Evolutionary conservation across 2,113 vertebrate species (phyloP).

Genomic region (Carassius gibelio): DNA sequence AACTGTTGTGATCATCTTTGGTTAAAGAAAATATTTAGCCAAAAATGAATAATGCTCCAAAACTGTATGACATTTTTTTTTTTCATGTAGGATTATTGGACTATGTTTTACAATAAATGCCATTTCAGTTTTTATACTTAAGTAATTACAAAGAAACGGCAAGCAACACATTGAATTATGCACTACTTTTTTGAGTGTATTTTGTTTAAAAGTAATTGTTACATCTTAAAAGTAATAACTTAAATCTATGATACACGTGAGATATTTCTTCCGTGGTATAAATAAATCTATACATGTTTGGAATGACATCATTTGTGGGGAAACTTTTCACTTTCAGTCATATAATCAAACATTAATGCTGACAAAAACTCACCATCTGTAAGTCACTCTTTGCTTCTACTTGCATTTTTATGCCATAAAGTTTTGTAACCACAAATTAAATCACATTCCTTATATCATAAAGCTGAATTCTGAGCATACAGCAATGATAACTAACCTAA

Average conservation of each 20-base stretch:
- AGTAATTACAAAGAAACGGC: too few relatives aligned
- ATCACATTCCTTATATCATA: too few relatives aligned
- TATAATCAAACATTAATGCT: not conserved
- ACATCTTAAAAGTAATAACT: too few relatives aligned
- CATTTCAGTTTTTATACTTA: too few relatives aligned
- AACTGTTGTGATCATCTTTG: not conserved
- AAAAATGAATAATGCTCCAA: not conserved
- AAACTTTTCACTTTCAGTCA: not conserved
- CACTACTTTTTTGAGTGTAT: too few relatives aligned
- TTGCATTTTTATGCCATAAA: slow-evolving; percentile 24
- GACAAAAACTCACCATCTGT: slow-evolving; percentile 45
- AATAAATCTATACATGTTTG: not conserved
- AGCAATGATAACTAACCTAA: too few relatives aligned
- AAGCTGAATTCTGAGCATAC: too few relatives aligned
- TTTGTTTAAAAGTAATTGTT: too few relatives aligned
- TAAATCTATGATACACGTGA: not conserved
- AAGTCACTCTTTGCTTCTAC: slow-evolving; percentile 26
- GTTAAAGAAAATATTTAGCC: not conserved
- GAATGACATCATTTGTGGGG: not conserved
- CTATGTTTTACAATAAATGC: too few relatives aligned
- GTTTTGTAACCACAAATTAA: not conserved
- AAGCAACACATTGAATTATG: too few relatives aligned
- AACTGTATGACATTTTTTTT: not conserved
- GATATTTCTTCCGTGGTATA: not conserved
- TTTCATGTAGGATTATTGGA: too few relatives aligned